A percentile compares a stretch with the other conserved stretches of the same genome.
Evolutionary conservation across 2,113 vertebrate genomes (phyloP).

Genomic region (Smithornis capensis): DNA sequence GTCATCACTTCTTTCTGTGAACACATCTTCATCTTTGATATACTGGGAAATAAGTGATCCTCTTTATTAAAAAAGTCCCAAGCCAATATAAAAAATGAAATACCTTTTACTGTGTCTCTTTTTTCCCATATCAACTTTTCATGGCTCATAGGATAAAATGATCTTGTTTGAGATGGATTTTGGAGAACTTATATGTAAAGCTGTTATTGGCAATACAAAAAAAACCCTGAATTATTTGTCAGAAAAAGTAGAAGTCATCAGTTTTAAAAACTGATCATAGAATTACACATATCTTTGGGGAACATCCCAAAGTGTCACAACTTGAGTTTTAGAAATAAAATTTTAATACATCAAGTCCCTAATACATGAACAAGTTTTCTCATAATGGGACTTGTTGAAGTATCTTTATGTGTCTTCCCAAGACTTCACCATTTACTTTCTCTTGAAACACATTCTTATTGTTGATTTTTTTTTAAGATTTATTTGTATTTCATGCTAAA

Average conservation of each 20-base stretch:
- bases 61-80: constrained; percentile 48
- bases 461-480: neutral
- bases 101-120: neutral
- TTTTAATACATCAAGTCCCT: neutral
- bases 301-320: neutral
- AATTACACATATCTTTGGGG: neutral
- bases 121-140: constrained; percentile 1
- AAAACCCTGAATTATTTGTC: neutral
- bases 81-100: neutral
- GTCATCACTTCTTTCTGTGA: neutral
- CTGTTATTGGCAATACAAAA: neutral
- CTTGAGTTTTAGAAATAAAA: neutral
- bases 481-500: neutral
- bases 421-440: neutral
- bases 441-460: neutral
- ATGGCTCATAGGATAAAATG: neutral
- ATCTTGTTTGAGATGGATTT: neutral
- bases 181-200: neutral
- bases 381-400: neutral
- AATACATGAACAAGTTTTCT: neutral
- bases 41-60: neutral
- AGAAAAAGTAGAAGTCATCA: neutral
- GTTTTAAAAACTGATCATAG: neutral
- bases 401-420: neutral
- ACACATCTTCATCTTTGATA: neutral